Conservation (phyloP, 2,888 invertebrate genomes). For the Lasioglossum oenotherae region DNA sequence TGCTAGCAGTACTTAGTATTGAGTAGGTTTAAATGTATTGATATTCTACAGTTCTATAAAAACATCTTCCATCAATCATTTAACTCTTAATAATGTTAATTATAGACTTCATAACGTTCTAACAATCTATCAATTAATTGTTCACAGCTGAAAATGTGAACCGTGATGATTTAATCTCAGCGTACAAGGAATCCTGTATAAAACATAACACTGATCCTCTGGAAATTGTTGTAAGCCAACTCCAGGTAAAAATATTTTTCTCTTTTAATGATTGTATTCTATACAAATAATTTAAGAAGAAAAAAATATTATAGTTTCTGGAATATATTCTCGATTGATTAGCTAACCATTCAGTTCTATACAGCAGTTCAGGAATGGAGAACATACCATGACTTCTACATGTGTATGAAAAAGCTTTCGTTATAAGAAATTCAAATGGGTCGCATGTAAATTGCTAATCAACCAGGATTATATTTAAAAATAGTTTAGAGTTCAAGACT, state of each 20-base stretch:
- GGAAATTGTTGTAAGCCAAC: slow-evolving; percentile 89
- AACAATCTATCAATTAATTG: slow-evolving; percentile 64
- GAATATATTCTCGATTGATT: neutral
- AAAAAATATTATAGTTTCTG: neutral
- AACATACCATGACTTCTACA: neutral
- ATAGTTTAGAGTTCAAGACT: neutral
- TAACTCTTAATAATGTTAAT: slow-evolving; percentile 22
- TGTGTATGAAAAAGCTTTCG: neutral
- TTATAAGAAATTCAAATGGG: slow-evolving; percentile 1
- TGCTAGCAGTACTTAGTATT: slow-evolving; percentile 24
- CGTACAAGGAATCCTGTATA: slow-evolving; percentile 90
- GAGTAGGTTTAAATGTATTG: slow-evolving; percentile 24
- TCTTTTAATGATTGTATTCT: slow-evolving; percentile 1
- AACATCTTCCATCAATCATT: slow-evolving; percentile 34
- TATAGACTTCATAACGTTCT: slow-evolving; percentile 6
- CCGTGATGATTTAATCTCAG: slow-evolving; percentile 89
- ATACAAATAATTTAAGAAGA: neutral
- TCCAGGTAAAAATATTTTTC: slow-evolving; percentile 86
- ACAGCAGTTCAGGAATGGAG: neutral
- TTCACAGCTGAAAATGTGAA: slow-evolving; percentile 88
- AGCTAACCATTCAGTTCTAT: neutral
- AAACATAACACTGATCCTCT: slow-evolving; percentile 90
- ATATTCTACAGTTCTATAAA: slow-evolving; percentile 21
- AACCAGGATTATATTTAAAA: neutral
- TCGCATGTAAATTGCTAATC: neutral